These are phyloP conservation scores for Saccostrea echinata DNA, from an alignment of 1,140 invertebrate species.

Conservation along the genomic window DNA sequence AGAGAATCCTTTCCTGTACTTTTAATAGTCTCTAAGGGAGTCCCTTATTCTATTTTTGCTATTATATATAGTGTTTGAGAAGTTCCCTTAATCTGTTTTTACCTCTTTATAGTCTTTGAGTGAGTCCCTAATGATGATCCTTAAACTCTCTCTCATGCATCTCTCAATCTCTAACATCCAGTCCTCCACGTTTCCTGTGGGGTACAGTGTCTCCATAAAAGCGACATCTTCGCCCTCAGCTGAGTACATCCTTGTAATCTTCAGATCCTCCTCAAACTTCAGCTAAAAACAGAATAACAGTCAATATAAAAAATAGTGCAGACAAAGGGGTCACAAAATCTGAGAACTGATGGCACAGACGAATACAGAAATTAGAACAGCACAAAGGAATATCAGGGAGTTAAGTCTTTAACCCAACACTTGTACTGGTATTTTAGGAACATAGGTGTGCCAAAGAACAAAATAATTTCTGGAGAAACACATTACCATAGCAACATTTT, in stretches of 20 bases:
- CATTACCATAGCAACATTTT: slow-evolving; percentile 86
- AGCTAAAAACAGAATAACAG: slow-evolving; percentile 66
- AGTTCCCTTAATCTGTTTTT: slow-evolving; percentile 32
- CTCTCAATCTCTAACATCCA: slow-evolving; percentile 80
- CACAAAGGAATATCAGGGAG: no score
- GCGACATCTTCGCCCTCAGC: slow-evolving; percentile 80
- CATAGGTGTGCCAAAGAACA: no score
- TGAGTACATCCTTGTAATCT: slow-evolving; percentile 80
- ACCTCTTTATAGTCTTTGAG: slow-evolving; percentile 77
- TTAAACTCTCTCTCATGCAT: slow-evolving; percentile 79
- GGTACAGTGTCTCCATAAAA: slow-evolving; percentile 78
- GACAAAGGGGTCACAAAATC: background rate
- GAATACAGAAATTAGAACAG: no score
- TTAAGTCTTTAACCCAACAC: no score
- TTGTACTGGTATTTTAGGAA: no score
- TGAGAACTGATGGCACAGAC: no score
- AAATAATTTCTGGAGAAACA: background rate
- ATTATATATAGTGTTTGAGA: no score
- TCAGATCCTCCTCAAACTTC: slow-evolving; percentile 79
- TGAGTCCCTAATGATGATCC: slow-evolving; percentile 77
- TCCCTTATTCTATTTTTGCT: slow-evolving; percentile 67
- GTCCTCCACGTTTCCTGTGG: slow-evolving; percentile 80
- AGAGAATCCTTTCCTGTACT: no score
- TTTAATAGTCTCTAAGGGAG: no score
- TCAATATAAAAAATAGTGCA: background rate